A percentile compares a stretch with the other conserved stretches of the same genome.
Conservation (phyloP, 2,888 invertebrate genomes). For the Torymus texanus region DNA sequence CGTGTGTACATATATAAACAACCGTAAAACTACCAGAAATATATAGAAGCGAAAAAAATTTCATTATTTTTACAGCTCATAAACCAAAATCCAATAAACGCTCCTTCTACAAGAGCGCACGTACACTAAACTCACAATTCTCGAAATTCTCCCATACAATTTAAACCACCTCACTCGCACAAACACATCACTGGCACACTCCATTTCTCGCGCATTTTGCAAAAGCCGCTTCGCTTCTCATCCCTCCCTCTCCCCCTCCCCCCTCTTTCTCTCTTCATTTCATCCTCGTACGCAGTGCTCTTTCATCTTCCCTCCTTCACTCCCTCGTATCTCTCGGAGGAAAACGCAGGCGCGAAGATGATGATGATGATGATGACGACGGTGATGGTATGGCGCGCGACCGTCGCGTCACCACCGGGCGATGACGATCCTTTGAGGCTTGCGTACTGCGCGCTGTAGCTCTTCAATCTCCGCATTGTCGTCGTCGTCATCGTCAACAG, state of each 20-base stretch:
- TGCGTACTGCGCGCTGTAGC: neutral
- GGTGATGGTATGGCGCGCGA: neutral
- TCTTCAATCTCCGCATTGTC: constrained; percentile 39
- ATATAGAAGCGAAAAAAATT: too few species aligned
- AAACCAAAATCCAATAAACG: too few species aligned
- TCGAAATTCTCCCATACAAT: too few species aligned
- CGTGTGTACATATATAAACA: too few species aligned
- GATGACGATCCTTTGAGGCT: constrained; percentile 44
- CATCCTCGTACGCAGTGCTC: constrained; percentile 11
- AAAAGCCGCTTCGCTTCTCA: neutral
- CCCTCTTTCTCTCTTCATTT: constrained; percentile 3
- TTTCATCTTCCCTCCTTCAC: constrained; percentile 17
- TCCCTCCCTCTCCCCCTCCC: neutral
- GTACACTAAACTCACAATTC: too few species aligned
- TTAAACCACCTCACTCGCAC: neutral
- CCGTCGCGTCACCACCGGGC: neutral
- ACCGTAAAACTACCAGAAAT: too few species aligned
- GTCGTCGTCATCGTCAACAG: neutral
- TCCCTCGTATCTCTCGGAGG: constrained; percentile 8
- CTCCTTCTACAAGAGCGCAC: too few species aligned
- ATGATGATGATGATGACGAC: constrained; percentile 39
- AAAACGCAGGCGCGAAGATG: constrained; percentile 33
- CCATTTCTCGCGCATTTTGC: constrained; percentile 11
- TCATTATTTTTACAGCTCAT: too few species aligned
- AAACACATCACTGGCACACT: neutral